Evolutionary conservation across 2,888 invertebrate genomes (phyloP).

Genomic region (Dicyrtomina minuta): DNA sequence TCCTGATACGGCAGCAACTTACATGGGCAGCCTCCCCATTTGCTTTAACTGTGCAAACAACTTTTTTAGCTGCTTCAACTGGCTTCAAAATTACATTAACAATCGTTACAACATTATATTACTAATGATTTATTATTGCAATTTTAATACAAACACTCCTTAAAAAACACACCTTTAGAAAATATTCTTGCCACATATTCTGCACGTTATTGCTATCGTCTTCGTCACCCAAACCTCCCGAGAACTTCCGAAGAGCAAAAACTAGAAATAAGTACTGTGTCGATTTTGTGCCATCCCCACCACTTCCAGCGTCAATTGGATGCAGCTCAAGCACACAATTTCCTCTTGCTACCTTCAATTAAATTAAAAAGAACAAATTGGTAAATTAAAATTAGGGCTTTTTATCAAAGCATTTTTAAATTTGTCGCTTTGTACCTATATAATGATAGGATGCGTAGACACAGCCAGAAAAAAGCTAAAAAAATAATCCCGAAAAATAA

Average conservation of each 20-base stretch:
- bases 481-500: too few species aligned
- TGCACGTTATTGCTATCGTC: conserved; percentile 57
- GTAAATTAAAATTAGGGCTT: too few species aligned
- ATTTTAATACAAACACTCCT: too few species aligned
- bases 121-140: too few species aligned
- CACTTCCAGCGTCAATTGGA: conserved; percentile 29
- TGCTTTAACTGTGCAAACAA: conserved; percentile 54
- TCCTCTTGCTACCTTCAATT: conserved; percentile 56
- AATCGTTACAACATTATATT: too few species aligned
- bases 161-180: conserved; percentile 51
- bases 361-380: conserved; percentile 10
- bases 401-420: not conserved
- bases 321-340: conserved; percentile 56
- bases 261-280: conserved; percentile 54
- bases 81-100: conserved; percentile 34
- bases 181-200: conserved; percentile 58
- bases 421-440: too few species aligned
- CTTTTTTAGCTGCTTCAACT: conserved; percentile 40
- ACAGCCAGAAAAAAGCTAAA: too few species aligned
- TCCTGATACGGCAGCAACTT: conserved; percentile 55
- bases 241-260: conserved; percentile 59
- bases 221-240: conserved; percentile 59
- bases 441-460: too few species aligned
- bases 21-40: conserved; percentile 60
- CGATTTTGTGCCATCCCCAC: conserved; percentile 34